Percentiles rank a stretch among this genome's conserved stretches.
Evolutionary conservation across 37 sponge, comb jelly and placozoan species (phyloP).

Genomic region (Spongilla lacustris): DNA sequence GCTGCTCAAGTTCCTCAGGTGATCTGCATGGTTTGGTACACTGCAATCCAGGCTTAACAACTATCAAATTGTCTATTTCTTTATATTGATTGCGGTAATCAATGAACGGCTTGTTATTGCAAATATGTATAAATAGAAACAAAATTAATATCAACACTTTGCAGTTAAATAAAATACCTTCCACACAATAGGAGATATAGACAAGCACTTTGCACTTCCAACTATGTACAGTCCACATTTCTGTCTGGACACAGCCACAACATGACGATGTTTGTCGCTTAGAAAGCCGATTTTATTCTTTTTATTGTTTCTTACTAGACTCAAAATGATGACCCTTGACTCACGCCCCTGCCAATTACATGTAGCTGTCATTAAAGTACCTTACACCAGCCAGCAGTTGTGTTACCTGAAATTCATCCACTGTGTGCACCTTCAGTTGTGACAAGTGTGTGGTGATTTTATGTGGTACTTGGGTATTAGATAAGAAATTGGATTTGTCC

Average conservation of each 20-base stretch:
- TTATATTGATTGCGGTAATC: neutral
- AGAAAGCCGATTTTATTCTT: slow-evolving; percentile 36
- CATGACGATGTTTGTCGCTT: slow-evolving; percentile 18
- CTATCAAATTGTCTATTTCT: neutral
- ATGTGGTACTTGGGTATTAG: neutral
- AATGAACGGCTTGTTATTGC: neutral
- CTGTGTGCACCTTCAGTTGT: slow-evolving; percentile 20
- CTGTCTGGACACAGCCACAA: slow-evolving; percentile 42
- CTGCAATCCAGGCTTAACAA: neutral
- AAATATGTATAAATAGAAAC: neutral
- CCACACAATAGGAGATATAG: slow-evolving; percentile 6
- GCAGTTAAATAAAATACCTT: slow-evolving; percentile 6
- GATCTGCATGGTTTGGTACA: too few relatives aligned
- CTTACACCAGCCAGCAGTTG: neutral
- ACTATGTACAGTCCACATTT: slow-evolving; percentile 46
- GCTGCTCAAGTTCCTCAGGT: slow-evolving; percentile 3
- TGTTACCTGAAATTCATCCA: slow-evolving; percentile 50
- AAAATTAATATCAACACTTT: neutral
- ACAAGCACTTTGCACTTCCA: slow-evolving; percentile 9
- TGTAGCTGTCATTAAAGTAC: neutral
- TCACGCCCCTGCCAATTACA: slow-evolving; percentile 54
- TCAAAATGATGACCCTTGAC: slow-evolving; percentile 43
- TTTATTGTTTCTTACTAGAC: slow-evolving; percentile 36
- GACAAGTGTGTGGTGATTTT: neutral
- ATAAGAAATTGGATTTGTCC: neutral